A percentile compares a stretch with the other conserved stretches of the same genome.
Conservation (phyloP, 2,888 invertebrate genomes). For the Rhogogaster chlorosoma region DNA sequence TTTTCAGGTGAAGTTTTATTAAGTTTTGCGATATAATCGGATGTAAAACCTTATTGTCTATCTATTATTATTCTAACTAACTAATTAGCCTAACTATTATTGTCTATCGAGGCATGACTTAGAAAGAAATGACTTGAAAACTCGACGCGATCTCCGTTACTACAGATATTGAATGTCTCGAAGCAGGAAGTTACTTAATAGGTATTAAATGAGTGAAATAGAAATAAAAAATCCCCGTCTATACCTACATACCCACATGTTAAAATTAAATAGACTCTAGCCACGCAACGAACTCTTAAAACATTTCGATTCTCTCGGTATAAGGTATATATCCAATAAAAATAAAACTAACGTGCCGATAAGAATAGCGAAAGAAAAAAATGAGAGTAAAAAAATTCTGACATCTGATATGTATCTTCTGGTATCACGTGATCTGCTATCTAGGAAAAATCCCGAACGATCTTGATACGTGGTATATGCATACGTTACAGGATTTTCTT, state of each 20-base stretch:
- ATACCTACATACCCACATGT: too few species aligned
- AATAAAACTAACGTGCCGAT: constrained; percentile 30
- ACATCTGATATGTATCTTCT: not conserved
- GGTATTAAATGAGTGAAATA: not conserved
- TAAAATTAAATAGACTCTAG: not conserved
- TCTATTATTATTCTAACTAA: too few species aligned
- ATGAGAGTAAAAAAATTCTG: not conserved
- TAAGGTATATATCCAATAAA: not conserved
- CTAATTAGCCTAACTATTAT: too few species aligned
- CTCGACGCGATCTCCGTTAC: not conserved
- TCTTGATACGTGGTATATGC: not conserved
- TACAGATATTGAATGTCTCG: not conserved
- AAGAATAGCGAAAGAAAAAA: not conserved
- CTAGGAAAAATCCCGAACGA: not conserved
- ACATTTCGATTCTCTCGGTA: not conserved
- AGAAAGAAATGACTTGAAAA: too few species aligned
- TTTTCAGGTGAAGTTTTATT: too few species aligned
- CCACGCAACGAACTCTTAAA: not conserved
- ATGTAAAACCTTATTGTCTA: too few species aligned
- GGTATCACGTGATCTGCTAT: not conserved
- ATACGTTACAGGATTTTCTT: not conserved
- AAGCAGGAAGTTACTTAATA: not conserved
- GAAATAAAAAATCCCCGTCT: not conserved
- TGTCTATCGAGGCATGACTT: too few species aligned
- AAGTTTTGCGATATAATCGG: too few species aligned